Base-by-base conservation (phyloP, 2,888 invertebrate genomes). In the Dioctria rufipes region DNA sequence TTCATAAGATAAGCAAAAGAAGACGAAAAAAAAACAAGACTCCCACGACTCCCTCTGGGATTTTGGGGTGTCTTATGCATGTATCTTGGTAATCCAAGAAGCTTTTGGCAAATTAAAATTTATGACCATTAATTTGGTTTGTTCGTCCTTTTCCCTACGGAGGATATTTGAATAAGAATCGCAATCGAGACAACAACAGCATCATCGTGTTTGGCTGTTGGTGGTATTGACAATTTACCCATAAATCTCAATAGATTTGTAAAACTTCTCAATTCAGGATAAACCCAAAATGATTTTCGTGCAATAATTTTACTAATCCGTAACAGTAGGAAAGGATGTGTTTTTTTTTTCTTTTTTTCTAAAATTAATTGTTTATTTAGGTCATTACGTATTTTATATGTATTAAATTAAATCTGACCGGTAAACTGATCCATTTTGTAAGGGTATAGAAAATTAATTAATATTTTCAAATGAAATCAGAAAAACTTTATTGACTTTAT, bases 31-130 rank as follows among this genome's bases (percentile, higher is more conserved):
- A 54, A 54, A 54, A 54, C 2, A 54, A 25, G 25, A 25, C 25
- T 25, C 25, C 25, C 25, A 25, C 25, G 25, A 25, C 25, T 25
- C 25, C 11, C 54, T 11, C 54, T 1, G 4, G 11, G 54, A 8
- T 54, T n/a, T n/a, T 4, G 4, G 11, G 67, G 46, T 46, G 9
- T 49, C 67, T 49, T 69, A 69, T 69, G 43, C 43, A 69, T 69
- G 67, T 69, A 69, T 69, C 67, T 69, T 46, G 46, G 13, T 46
- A 69, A 69, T 69, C 67, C 67, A 42, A 69, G 51, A 69, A 69
- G 67, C 67, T 69, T 69, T 69, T 46, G 25, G 67, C 67, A 69
- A 69, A 69, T 69, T 69, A 69, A 69, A 69, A 69, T 69, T 69
- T 69, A 69, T 69, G 67, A 46, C 67, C 67, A 69, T 69, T 69